phyloP scores from a whole-genome alignment of 2,888 invertebrate genomes.

The Molanna angustata region DNA sequence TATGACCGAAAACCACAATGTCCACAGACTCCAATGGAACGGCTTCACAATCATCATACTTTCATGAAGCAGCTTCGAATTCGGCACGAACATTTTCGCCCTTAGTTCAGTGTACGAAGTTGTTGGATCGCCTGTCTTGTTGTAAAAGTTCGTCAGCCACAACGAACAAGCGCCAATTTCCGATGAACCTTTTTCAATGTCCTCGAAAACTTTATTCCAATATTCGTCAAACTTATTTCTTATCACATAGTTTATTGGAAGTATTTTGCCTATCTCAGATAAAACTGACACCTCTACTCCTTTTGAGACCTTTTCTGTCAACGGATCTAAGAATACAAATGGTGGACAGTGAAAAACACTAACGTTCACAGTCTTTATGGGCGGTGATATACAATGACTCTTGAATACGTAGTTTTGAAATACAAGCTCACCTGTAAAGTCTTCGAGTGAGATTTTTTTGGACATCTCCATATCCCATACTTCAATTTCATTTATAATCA shows the following conservation, averaged over 20 bases:
- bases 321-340: not conserved
- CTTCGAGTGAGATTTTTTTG: no score
- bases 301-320: not conserved
- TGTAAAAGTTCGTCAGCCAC: not conserved
- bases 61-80: not conserved
- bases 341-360: slow-evolving; percentile 3
- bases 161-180: not conserved
- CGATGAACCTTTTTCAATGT: not conserved
- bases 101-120: not conserved
- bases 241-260: not conserved
- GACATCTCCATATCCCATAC: no score
- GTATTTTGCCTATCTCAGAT: not conserved
- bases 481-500: no score
- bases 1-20: not conserved
- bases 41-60: not conserved
- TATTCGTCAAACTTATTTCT: not conserved
- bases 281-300: not conserved
- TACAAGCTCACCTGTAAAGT: no score
- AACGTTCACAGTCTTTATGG: not conserved
- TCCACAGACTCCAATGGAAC: not conserved
- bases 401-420: no score
- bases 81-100: not conserved
- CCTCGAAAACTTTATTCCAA: not conserved
- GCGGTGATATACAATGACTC: no score
- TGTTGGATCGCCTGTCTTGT: not conserved